Evolutionary conservation across 2,888 invertebrate genomes (phyloP), one percentile per base, ranked within the genome.

Genomic region (Noctua janthe): DNA sequence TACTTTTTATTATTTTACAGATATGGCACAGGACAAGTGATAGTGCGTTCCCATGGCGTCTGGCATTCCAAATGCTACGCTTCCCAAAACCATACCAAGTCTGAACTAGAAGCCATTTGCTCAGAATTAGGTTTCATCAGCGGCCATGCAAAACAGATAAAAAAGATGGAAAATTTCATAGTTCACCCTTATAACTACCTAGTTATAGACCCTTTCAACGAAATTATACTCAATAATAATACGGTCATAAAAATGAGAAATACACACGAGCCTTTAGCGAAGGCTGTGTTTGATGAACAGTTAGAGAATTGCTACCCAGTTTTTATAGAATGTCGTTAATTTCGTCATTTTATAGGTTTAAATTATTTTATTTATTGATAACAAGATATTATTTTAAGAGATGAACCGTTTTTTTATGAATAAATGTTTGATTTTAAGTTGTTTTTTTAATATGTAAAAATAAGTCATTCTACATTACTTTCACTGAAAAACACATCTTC

Each of bases 61-160:
- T 98, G 98, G 98, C 97, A 98, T 87, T 97, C 98, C 0, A 98
- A 98, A 91, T 98, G 98, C 91, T 98, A 97, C 87, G 93, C 97
- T 23, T 96, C 96, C 72, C 92, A 94, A 69, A 95, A 94, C 15
- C 96, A 97, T 78, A 97, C 97, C 1, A 97, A 96, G 71, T 92
- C 94, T 0, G 96, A 97, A 75, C 92, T 97, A 5, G 97, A 97
- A 89, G 94, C 96, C 23, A 97, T 98, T 83, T 98, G 98, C 92
- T 92, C 94, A 54, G 95, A 97, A 81, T 92, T 98, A 23, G 98
- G 98, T 15, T 98, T 97, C 89, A 92, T 95, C 83, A 97, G 97
- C 39, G 97, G 97, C 15, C 97, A 96, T 87, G 97, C 97, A 0
- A 95, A 94, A 83, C 94, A 96, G 91, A 91, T 97, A 43, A 89